Conservation (phyloP, 1,140 invertebrate species). For the Drepana arcuata region DNA sequence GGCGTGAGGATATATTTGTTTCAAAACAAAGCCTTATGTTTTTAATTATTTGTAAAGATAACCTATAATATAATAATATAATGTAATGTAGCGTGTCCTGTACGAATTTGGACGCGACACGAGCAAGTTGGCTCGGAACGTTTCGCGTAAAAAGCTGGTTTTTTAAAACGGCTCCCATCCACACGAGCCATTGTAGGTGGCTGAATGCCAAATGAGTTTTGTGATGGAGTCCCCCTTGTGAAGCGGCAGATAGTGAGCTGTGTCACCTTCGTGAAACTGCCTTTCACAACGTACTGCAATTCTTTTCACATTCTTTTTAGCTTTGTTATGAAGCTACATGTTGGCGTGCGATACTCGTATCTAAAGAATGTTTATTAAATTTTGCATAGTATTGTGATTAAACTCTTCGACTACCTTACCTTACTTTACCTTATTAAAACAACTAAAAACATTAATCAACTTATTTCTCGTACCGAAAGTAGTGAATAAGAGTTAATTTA, state of each 20-base stretch:
- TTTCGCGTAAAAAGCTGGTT: conserved; percentile 46
- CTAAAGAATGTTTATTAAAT: not conserved
- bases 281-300: conserved; percentile 9
- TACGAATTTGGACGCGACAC: conserved; percentile 36
- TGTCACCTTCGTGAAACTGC: conserved; percentile 26
- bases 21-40: too few relatives aligned
- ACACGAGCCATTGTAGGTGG: conserved; percentile 54
- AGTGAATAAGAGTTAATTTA: too few relatives aligned
- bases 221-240: conserved; percentile 53
- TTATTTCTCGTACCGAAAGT: too few relatives aligned
- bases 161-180: conserved; percentile 54
- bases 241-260: conserved; percentile 46
- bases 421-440: not conserved
- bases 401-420: not conserved
- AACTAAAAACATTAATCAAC: conserved; percentile 2
- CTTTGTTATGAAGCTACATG: too few relatives aligned
- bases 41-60: too few relatives aligned
- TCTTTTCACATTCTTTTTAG: not conserved
- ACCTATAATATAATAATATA: too few relatives aligned
- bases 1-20: too few relatives aligned
- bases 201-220: conserved; percentile 69
- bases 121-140: conserved; percentile 34
- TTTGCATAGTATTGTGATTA: not conserved
- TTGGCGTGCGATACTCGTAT: not conserved
- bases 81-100: too few relatives aligned